Conservation (phyloP, 2,113 vertebrate genomes). For the Benitochromis conjunctus region DNA sequence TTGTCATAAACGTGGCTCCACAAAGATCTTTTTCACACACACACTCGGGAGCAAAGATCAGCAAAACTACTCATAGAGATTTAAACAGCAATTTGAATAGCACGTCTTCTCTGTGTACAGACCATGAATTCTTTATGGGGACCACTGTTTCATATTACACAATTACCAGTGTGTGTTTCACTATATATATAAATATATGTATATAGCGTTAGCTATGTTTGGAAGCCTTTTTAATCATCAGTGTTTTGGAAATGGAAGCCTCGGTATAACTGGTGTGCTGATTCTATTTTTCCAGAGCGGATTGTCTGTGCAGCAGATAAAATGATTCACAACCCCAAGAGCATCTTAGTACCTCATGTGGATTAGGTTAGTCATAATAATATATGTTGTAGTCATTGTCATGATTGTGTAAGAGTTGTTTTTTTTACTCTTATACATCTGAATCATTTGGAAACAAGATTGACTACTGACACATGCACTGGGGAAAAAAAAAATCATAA, state of each 20-base stretch:
- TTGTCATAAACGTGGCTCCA: no score
- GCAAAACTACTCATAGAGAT: not conserved
- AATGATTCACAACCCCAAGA: not conserved
- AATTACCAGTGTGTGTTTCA: not conserved
- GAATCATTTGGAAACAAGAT: not conserved
- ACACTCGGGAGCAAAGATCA: not conserved
- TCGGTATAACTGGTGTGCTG: not conserved
- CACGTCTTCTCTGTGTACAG: not conserved
- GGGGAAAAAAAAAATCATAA: not conserved
- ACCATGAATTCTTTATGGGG: not conserved
- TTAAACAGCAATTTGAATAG: not conserved
- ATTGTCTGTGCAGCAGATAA: not conserved
- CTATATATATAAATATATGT: not conserved
- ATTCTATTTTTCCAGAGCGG: not conserved
- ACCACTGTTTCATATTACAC: not conserved
- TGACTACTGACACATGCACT: not conserved
- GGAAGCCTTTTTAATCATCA: not conserved
- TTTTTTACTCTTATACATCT: not conserved
- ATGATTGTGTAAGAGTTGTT: not conserved
- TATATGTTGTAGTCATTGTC: not conserved
- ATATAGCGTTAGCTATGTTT: not conserved
- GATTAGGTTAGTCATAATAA: not conserved
- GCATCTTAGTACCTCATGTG: not conserved
- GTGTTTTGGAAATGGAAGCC: not conserved
- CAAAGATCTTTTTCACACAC: constrained; percentile 11